Evolutionary conservation across 2,888 invertebrate species (phyloP), one percentile per base, ranked within the genome.

Genomic region (Gerris lacustris): DNA sequence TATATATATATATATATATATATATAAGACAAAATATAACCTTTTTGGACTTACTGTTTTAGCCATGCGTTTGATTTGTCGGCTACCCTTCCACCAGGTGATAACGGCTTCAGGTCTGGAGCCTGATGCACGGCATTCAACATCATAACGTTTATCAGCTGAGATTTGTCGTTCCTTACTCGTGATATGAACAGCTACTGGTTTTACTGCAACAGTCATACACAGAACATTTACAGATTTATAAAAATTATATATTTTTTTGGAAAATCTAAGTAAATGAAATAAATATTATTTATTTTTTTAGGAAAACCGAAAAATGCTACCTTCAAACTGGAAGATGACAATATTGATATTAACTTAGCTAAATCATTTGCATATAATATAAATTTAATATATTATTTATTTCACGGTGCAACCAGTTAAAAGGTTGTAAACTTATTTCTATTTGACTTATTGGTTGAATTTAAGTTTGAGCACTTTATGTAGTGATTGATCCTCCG

Each of bases 31-130:
- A 15, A 5, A 2, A 55, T 4, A 55, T 2, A 55, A 55, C 4
- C n/a, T n/a, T n/a, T n/a, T 55, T 5, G 9, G 7, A 86, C 91
- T 89, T 82, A 92, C 92, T 80, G 88, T 91, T 82, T 91, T 90
- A 71, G 90, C 88, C 80, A 88, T 84, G 79, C 88, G 86, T 81
- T 89, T 90, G 75, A 92, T 85, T 80, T 89, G 90, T 77, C 89
- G 85, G 79, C 88, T 91, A 77, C 88, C 90, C 80, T 91, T 92
- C 92, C 92, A 94, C 94, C 94, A 94, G 67, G 91, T 90, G 79
- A 94, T 90, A 72, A 87, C 84, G 5, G 94, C 92, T 74, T 91
- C 89, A 6, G 94, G 94, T 74, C 91, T 85, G 15, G 94, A 94
- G 70, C 94, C 94, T 0, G 89, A 87, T 72, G 92, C 90, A 78